Conservation (phyloP, 2,113 vertebrate species). For the Sitta europaea region DNA sequence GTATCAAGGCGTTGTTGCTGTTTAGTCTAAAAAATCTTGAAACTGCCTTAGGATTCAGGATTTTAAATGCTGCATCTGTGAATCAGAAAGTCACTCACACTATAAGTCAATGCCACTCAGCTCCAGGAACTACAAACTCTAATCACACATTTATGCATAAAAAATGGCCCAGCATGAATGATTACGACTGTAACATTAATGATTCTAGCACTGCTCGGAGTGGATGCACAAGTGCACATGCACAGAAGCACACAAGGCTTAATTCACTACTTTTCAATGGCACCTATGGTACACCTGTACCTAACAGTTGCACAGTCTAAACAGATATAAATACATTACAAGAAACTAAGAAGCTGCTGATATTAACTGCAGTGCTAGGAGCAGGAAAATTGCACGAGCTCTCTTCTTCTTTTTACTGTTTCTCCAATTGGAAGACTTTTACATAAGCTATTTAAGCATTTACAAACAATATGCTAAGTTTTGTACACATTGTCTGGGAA, state of each 20-base stretch:
- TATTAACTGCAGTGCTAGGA: not conserved
- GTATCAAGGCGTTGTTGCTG: conserved; percentile 97
- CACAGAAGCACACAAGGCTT: not conserved
- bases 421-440: not conserved
- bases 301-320: not conserved
- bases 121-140: not conserved
- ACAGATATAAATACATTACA: not conserved
- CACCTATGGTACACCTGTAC: not conserved
- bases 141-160: not conserved
- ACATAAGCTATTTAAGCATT: not conserved
- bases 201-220: not conserved
- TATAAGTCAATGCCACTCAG: conserved; percentile 14
- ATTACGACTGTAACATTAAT: not conserved
- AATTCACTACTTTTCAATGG: not conserved
- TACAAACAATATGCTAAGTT: not conserved
- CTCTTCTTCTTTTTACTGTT: not conserved
- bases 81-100: conserved; percentile 67
- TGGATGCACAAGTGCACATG: not conserved
- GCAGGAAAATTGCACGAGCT: not conserved
- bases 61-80: conserved; percentile 98
- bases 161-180: not conserved
- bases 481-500: not conserved
- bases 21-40: conserved; percentile 93
- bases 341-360: not conserved
- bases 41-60: conserved; percentile 93